Evolutionary conservation across 2,888 invertebrate genomes (phyloP).

Genomic region (Electrophaes corylata): DNA sequence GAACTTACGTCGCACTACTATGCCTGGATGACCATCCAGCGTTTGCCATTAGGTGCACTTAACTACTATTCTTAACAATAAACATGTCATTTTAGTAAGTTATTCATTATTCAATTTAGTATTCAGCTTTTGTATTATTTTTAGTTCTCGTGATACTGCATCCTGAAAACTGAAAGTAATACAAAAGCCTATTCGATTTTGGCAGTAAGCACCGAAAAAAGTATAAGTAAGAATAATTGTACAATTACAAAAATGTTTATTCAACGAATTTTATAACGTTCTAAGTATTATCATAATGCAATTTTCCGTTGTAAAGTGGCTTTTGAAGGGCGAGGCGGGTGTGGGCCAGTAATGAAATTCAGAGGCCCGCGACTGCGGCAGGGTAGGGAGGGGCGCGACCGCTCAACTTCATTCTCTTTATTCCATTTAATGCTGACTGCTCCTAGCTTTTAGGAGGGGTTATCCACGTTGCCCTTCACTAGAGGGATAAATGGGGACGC

Average conservation of each 20-base stretch:
- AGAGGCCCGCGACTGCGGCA: slow-evolving; percentile 61
- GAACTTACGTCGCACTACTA: slow-evolving; percentile 67
- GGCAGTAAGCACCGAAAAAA: not conserved
- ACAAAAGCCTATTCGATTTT: not conserved
- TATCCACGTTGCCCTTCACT: slow-evolving; percentile 82
- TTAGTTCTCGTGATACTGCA: no score
- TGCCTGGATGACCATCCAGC: slow-evolving; percentile 42
- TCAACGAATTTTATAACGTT: slow-evolving; percentile 79
- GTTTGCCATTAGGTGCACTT: no score
- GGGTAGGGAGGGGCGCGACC: slow-evolving; percentile 61
- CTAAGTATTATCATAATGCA: slow-evolving; percentile 82
- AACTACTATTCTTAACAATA: no score
- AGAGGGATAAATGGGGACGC: slow-evolving; percentile 81
- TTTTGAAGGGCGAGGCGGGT: slow-evolving; percentile 65
- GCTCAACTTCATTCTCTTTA: slow-evolving; percentile 83
- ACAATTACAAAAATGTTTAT: slow-evolving; percentile 80
- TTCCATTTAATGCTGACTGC: slow-evolving; percentile 84
- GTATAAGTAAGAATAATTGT: slow-evolving; percentile 56
- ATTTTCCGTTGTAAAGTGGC: slow-evolving; percentile 82
- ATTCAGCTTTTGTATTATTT: no score
- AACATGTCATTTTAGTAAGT: no score
- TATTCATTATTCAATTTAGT: no score
- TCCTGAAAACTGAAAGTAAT: not conserved
- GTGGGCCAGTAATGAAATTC: slow-evolving; percentile 80
- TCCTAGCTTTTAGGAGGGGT: slow-evolving; percentile 84